A percentile compares a stretch with the other conserved stretches of the same genome.
These are phyloP conservation scores for Rhodinocichla rosea DNA, from an alignment of 2,113 vertebrate species.

Conservation along the genomic window DNA sequence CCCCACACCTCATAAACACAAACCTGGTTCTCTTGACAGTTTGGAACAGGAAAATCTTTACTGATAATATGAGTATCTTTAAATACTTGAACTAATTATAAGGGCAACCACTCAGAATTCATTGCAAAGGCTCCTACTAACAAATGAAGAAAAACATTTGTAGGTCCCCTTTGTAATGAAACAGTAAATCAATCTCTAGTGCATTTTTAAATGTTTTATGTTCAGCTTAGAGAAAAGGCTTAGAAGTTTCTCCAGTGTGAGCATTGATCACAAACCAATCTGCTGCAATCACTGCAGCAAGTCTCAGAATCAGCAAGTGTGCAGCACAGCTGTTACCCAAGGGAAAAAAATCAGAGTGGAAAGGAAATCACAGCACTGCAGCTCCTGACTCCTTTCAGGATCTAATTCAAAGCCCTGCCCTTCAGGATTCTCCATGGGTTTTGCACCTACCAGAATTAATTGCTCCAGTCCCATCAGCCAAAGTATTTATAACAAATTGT, in stretches of 20 bases:
- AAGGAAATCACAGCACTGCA: not conserved
- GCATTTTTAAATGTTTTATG: not conserved
- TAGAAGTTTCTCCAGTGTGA: not conserved
- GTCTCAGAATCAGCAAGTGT: not conserved
- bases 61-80: not conserved
- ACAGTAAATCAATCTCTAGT: not conserved
- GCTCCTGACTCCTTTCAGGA: not conserved
- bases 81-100: not conserved
- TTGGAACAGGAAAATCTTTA: slow-evolving; percentile 48
- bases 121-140: not conserved
- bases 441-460: not conserved
- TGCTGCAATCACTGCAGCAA: not conserved
- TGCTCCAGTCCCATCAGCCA: not conserved
- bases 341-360: not conserved
- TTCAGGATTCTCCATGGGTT: not conserved
- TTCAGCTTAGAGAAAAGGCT: not conserved
- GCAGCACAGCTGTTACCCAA: not conserved
- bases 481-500: not conserved
- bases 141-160: not conserved
- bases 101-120: not conserved
- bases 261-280: not conserved
- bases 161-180: not conserved
- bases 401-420: not conserved
- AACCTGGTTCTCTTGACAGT: slow-evolving; percentile 7
- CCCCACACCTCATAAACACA: not conserved